Base-by-base conservation (phyloP, 2,888 invertebrate genomes). In the Linyphia triangularis region DNA sequence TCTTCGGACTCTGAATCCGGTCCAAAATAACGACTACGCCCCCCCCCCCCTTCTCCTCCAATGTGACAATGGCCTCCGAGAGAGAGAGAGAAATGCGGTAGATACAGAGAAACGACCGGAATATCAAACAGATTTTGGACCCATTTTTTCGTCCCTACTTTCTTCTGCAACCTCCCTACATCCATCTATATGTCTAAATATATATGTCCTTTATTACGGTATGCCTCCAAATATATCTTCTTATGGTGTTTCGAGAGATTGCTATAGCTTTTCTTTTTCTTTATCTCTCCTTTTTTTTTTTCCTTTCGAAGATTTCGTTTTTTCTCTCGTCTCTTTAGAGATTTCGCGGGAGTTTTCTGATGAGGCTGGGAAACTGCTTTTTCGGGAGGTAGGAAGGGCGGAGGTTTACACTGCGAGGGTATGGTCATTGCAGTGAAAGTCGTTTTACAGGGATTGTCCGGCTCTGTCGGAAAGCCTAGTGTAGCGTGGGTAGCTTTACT, bases 111-210 rank as follows among this genome's bases (percentile, higher is more conserved):
- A 88, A 88, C 67, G 88, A 75, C 82, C 67, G 40, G 88, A 88
- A 88, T 88, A 88, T 88, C 88, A 88, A 88, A 78, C 70, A 88
- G 83, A 88, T 77, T 67, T 78, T 51, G 24, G 70, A 70, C 75
- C 69, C 59, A 13, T 1, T 40, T 40, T 40, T 1, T 40, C 16
- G 1, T 3, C n/a, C n/a, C n/a, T n/a, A 0, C 51, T n/a, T 16
- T n/a, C 51, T 51, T n/a, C 51, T 7, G n/a, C 51, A 51, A 51
- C 37, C n/a, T 30, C 33, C 30, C 28, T 51, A 37, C 85, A 85
- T 85, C 77, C 77, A 77, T 85, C 85, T 85, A 85, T 85, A 78
- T 85, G 85, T 85, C 85, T 88, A 73, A 79, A 73, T 82, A 75
- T 75, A 73, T 88, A 73, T 75, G 78, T 88, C 81, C 86, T 88